A percentile compares a stretch with the other conserved stretches of the same genome.
phyloP scores from a whole-genome alignment of 2,797 vertebrate species.

The Rhabdophis nuchalis region DNA sequence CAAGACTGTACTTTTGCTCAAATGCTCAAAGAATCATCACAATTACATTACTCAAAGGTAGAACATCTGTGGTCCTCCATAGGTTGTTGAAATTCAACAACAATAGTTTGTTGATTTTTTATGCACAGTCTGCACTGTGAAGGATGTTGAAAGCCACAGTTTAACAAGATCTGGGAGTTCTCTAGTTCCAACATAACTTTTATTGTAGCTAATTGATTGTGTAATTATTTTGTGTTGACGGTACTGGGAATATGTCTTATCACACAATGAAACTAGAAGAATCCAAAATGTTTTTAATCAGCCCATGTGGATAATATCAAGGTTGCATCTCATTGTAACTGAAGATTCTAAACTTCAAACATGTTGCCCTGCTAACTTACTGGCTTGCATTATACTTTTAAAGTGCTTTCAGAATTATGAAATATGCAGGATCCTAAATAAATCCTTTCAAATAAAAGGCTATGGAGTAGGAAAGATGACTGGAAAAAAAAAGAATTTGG shows the following conservation, averaged over 20 bases:
- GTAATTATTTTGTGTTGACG: neutral
- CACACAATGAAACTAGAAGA: neutral
- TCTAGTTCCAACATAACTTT: neutral
- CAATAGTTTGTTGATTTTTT: neutral
- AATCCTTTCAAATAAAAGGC: constrained; percentile 74
- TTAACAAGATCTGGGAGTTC: neutral
- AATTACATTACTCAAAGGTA: neutral
- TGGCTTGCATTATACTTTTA: constrained; percentile 56
- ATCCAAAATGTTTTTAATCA: neutral
- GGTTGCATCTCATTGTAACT: constrained; percentile 60
- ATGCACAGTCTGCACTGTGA: neutral
- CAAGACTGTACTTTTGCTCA: neutral
- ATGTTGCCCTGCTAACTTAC: constrained; percentile 47
- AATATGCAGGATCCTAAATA: constrained; percentile 72
- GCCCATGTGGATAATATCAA: constrained; percentile 46
- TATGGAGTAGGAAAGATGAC: constrained; percentile 64
- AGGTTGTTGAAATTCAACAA: neutral
- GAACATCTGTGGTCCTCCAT: neutral
- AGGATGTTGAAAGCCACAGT: neutral
- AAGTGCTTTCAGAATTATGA: constrained; percentile 71
- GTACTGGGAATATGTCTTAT: neutral
- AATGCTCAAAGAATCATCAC: neutral
- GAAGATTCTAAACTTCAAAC: constrained; percentile 61
- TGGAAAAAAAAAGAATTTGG: constrained; percentile 62
- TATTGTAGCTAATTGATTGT: neutral